These are phyloP conservation scores for Taenaris catops DNA, from an alignment of 2,888 invertebrate species.

Conservation along the genomic window DNA sequence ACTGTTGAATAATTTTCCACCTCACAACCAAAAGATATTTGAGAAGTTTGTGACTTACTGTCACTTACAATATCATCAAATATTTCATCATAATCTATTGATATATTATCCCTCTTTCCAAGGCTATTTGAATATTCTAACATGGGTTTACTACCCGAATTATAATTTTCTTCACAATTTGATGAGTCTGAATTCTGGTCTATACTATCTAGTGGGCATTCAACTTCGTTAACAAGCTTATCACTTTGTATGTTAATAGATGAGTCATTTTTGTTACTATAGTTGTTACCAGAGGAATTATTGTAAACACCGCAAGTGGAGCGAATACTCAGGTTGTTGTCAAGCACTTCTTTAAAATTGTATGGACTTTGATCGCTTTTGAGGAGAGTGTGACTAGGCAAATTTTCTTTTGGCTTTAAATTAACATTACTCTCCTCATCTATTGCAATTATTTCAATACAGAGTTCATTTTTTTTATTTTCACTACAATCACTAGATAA, in stretches of 20 bases:
- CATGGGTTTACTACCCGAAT: neutral
- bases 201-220: no score
- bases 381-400: no score
- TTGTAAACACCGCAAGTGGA: no score
- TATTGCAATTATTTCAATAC: neutral
- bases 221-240: no score
- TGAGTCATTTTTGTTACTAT: no score
- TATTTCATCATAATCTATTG: slow-evolving; percentile 61
- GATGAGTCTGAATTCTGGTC: slow-evolving; percentile 39
- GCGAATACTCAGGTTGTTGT: no score
- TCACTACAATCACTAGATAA: no score
- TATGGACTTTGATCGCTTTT: no score
- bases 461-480: no score
- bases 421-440: neutral
- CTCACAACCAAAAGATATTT: slow-evolving; percentile 1
- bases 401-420: neutral
- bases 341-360: no score
- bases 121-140: slow-evolving; percentile 23
- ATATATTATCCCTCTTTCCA: slow-evolving; percentile 45
- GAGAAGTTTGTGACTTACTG: slow-evolving; percentile 6
- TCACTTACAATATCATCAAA: slow-evolving; percentile 25
- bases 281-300: no score
- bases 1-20: slow-evolving; percentile 5
- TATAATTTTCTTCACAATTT: slow-evolving; percentile 5
- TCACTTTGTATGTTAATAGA: no score